These are phyloP conservation scores for Drosophila nr. perissopoda DNA, from an alignment of 2,888 invertebrate species.

Conservation along the genomic window DNA sequence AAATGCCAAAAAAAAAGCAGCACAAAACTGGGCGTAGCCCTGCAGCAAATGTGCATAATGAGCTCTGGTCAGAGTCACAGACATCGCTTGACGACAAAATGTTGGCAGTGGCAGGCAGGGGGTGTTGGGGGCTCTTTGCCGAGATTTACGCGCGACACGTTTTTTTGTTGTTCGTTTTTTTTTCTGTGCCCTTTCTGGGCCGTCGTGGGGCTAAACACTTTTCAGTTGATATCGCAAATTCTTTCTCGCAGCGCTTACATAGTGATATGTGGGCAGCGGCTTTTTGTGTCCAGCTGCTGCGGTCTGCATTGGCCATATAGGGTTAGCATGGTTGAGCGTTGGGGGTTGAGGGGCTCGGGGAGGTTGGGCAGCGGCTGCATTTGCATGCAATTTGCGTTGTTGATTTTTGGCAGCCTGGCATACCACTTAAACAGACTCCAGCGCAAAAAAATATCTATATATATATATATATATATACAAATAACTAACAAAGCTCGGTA, in stretches of 20 bases:
- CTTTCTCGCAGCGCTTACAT: slow-evolving; percentile 73
- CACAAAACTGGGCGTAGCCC: slow-evolving; percentile 58
- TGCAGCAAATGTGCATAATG: slow-evolving; percentile 84
- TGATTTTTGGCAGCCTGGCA: slow-evolving; percentile 24
- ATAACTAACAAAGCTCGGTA: background rate
- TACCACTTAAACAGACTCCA: slow-evolving; percentile 13
- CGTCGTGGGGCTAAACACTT: slow-evolving; percentile 61
- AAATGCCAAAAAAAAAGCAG: slow-evolving; percentile 45
- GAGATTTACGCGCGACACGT: slow-evolving; percentile 74
- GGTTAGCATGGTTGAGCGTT: background rate
- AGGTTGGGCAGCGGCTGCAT: slow-evolving; percentile 14
- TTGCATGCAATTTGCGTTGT: slow-evolving; percentile 63
- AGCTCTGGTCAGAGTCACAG: slow-evolving; percentile 71
- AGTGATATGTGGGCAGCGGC: slow-evolving; percentile 69
- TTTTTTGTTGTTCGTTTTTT: slow-evolving; percentile 30
- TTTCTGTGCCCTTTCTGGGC: slow-evolving; percentile 15
- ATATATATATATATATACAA: background rate
- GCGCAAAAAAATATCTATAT: background rate
- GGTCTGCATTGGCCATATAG: slow-evolving; percentile 15
- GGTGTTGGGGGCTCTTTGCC: slow-evolving; percentile 30
- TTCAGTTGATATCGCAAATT: slow-evolving; percentile 78
- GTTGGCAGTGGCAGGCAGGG: background rate
- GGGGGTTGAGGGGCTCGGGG: background rate
- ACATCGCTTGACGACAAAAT: slow-evolving; percentile 5
- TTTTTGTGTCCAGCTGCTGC: slow-evolving; percentile 47